Evolutionary conservation across 2,797 vertebrate genomes (phyloP).

Genomic region (Yasuhikotakia modesta): DNA sequence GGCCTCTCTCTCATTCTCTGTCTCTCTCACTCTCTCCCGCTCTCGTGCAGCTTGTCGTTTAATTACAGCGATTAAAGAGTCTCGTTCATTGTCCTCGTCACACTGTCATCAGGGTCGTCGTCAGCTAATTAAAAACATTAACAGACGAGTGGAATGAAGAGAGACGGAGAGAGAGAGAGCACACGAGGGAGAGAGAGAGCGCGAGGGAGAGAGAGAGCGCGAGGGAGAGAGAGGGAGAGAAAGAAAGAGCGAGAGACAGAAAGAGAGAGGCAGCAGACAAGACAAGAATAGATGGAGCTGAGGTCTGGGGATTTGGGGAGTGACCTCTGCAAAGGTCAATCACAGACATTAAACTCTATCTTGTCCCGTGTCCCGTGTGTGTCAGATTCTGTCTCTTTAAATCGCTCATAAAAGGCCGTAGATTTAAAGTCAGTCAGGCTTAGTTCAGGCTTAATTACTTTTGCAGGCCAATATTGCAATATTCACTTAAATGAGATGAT

Average conservation of each 20-base stretch:
- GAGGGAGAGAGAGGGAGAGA: too few relatives aligned
- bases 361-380: neutral
- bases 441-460: conserved; percentile 5
- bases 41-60: conserved; percentile 50
- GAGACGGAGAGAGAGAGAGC: conserved; percentile 34
- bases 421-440: conserved; percentile 18
- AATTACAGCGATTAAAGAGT: conserved; percentile 67
- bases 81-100: conserved; percentile 48
- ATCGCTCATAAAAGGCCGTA: neutral
- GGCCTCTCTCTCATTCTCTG: conserved; percentile 45
- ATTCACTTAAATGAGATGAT: conserved; percentile 8
- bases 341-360: neutral
- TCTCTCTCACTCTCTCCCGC: conserved; percentile 25
- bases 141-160: conserved; percentile 64
- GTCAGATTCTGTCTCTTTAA: neutral
- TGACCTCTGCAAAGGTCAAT: neutral
- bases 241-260: conserved; percentile 57
- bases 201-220: too few relatives aligned
- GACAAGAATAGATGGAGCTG: conserved; percentile 9
- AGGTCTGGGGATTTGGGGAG: conserved; percentile 22
- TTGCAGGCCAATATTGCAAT: neutral
- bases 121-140: conserved; percentile 68
- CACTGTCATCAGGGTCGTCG: conserved; percentile 55
- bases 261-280: conserved; percentile 9
- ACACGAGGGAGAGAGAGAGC: too few relatives aligned